Evolutionary conservation across 2,113 vertebrate species (phyloP), one percentile per base, ranked within the genome.

Genomic region (Pholis gunnellus): DNA sequence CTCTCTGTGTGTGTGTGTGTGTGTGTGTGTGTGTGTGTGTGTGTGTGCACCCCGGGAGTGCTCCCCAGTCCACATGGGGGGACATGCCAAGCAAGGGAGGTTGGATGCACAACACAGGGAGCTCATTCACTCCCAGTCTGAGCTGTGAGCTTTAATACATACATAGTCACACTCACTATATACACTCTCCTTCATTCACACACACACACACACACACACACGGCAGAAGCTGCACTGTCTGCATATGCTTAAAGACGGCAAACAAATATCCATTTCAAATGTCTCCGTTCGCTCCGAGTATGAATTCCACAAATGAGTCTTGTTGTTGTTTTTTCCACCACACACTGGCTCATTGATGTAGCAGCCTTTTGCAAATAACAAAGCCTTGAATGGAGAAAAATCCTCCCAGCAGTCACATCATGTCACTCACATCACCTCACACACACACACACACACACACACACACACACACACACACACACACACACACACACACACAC

Each of bases 91-190:
- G 82, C 78, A 82, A 59, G 84, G 74, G 85, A 83, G 81, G 71
- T 44, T 84, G 63, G 72, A 82, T 75, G 77, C 81, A 85, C 84
- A 78, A 78, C 88, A 91, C 87, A 92, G 84, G 88, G 82, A 72
- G 78, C 86, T 86, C 89, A 93, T 93, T 94, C 88, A 93, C 84
- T 83, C 38, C 60, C 29, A 25, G 67, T 44, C 54, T 50, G 57
- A 88, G 80, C 74, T 69, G 71, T 44, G 61, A 78, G 84, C 75
- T 56, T 78, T 50, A 83, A 77, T 59, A 75, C 81, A 76, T 56
- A 63, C 63, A 79, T 78, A 89, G 54, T 76, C 74, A 68, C 48
- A 29, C 74, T 67, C 82, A 36, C 84, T 71, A 56, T 74, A 64
- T 76, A 67, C 79, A 50, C 75, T 68, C 77, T 66, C 46, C 67